Evolutionary conservation across 2,113 vertebrate genomes (phyloP).

Genomic region (Dasyprocta punctata): DNA sequence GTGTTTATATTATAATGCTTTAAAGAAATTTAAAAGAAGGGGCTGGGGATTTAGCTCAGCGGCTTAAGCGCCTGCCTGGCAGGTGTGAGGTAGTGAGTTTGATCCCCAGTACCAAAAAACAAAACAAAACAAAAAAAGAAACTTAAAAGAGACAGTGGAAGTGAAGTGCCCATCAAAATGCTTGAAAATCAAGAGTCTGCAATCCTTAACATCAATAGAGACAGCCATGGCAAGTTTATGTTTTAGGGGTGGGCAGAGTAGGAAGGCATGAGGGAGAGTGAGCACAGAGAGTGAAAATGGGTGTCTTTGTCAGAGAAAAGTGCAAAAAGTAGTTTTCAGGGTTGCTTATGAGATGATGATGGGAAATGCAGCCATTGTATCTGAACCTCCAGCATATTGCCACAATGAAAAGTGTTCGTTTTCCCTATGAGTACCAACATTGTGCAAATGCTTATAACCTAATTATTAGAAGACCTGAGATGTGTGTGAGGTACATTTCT

Average conservation of each 20-base stretch:
- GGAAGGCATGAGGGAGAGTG: background rate
- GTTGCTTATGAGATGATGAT: background rate
- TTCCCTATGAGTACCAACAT: background rate
- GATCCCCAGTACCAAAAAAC: too few species aligned
- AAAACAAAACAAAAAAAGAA: too few species aligned
- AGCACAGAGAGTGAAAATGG: background rate
- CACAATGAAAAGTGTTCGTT: constrained; percentile 6
- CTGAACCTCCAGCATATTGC: background rate
- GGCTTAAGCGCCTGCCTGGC: too few species aligned
- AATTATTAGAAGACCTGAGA: constrained; percentile 23
- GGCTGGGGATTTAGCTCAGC: too few species aligned
- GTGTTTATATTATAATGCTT: background rate
- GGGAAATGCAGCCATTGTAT: background rate
- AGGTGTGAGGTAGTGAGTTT: too few species aligned
- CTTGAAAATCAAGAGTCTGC: background rate
- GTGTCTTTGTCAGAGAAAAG: background rate
- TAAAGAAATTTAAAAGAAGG: background rate
- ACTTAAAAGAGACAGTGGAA: background rate
- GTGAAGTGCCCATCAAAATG: background rate
- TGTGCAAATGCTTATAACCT: constrained; percentile 8
- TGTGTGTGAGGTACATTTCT: background rate
- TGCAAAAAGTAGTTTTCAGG: background rate
- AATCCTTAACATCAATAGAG: background rate
- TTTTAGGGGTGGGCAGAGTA: background rate
- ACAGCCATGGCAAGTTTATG: background rate